Evolutionary conservation across 2,888 invertebrate genomes (phyloP), one percentile per base, ranked within the genome.

Genomic region (Sinopyrophorus schimmeli): DNA sequence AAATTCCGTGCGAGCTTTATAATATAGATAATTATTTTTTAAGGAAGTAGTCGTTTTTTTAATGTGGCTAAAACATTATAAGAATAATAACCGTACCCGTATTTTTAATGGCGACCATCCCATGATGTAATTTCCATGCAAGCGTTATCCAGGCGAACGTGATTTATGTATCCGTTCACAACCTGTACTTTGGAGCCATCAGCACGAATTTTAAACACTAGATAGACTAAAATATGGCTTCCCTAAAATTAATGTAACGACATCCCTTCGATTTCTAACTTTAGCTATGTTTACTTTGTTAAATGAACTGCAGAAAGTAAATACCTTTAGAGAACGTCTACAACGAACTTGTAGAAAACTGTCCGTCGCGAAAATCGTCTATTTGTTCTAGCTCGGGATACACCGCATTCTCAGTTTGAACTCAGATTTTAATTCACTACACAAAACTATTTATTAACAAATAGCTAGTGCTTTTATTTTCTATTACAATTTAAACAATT

Each of bases 181-280:
- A 67, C 67, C 63, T 60, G 64, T 66, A 64, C 60, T 67, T 67
- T 66, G 61, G 63, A 59, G 60, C 65, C 65, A 67, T 67, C 67
- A 65, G 59, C 61, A 58, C 63, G 62, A 64, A 65, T 67, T 66
- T 66, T 64, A 66, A 65, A 64, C 58, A 60, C 59, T 58, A 61
- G 60, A 64, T 64, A 62, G 41, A 47, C 47, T 52, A 52, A 52
- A 47, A 47, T 52, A 52, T 47, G 31, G 52, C 52, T 41, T 40
- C 38, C 43, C 41, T 42, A 37, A 51, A 51, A 47, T 51, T 51
- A 51, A 42, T 51, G 46, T 42, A 51, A 47, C 47, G 46, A 41
- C 51, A 42, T 47, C 34, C 35, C 32, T 24, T 51, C 46, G 50
- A 46, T 50, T 50, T 50, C 39, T 44, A 49, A 34, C 43, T 43